Evolutionary conservation across 2,113 vertebrate species (phyloP).

Genomic region (Malurus melanocephalus): DNA sequence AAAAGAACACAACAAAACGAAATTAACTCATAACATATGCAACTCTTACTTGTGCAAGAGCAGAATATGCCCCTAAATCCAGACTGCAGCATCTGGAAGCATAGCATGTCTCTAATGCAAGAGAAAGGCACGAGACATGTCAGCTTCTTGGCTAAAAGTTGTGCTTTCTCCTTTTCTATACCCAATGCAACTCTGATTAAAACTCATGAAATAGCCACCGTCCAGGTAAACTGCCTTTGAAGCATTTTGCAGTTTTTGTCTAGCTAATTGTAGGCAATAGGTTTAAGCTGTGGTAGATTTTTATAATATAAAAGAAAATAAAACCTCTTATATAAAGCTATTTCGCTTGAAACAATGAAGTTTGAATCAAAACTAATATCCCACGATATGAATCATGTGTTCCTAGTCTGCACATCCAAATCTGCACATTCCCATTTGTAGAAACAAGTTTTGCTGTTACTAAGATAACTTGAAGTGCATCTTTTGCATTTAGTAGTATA

Average conservation of each 20-base stretch:
- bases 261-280: neutral
- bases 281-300: neutral
- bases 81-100: constrained; percentile 58
- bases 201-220: neutral
- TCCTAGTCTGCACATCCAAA: neutral
- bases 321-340: neutral
- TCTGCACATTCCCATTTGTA: neutral
- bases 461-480: neutral
- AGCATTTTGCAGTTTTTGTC: neutral
- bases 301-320: neutral
- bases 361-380: constrained; percentile 1
- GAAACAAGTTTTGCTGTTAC: neutral
- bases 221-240: constrained; percentile 32
- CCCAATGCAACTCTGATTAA: neutral
- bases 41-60: constrained; percentile 56
- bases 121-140: constrained; percentile 45
- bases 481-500: neutral
- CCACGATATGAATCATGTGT: neutral
- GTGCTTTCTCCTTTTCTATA: neutral
- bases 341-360: neutral
- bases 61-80: constrained; percentile 45
- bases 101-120: constrained; percentile 50
- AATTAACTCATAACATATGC: constrained; percentile 63
- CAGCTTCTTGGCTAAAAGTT: neutral
- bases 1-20: constrained; percentile 54